Percentiles rank a stretch among this genome's conserved stretches.
These are phyloP conservation scores for Muscicapa striata DNA, from an alignment of 2,797 vertebrate species.

Conservation along the genomic window DNA sequence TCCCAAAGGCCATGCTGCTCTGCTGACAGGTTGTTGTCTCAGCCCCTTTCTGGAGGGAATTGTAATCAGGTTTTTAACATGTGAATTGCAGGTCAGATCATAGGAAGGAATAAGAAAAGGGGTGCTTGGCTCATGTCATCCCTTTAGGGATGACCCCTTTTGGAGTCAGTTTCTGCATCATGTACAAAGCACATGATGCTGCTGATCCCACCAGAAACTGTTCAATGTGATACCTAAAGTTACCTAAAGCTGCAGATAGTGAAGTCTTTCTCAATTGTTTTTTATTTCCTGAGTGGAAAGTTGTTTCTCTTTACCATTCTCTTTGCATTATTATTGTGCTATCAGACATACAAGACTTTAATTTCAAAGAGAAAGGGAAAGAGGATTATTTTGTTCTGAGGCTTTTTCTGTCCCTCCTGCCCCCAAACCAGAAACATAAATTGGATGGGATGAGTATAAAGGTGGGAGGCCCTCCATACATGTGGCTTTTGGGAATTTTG, in stretches of 20 bases:
- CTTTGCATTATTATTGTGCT: neutral
- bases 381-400: neutral
- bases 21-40: neutral
- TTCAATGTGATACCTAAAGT: neutral
- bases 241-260: neutral
- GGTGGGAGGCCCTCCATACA: neutral
- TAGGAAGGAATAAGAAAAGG: neutral
- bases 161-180: neutral
- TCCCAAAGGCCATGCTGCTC: neutral
- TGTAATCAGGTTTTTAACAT: neutral
- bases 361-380: neutral
- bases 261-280: neutral
- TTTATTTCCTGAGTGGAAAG: neutral
- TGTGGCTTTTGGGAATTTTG: neutral
- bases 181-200: neutral
- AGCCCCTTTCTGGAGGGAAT: neutral
- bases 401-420: accelerated
- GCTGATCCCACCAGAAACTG: neutral
- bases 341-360: neutral
- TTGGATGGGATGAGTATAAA: neutral
- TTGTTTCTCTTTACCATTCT: neutral
- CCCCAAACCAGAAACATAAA: neutral
- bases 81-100: neutral
- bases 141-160: neutral
- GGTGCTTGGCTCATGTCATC: neutral